Conservation (phyloP, 2,888 invertebrate species). For the Nysson spinosus region DNA sequence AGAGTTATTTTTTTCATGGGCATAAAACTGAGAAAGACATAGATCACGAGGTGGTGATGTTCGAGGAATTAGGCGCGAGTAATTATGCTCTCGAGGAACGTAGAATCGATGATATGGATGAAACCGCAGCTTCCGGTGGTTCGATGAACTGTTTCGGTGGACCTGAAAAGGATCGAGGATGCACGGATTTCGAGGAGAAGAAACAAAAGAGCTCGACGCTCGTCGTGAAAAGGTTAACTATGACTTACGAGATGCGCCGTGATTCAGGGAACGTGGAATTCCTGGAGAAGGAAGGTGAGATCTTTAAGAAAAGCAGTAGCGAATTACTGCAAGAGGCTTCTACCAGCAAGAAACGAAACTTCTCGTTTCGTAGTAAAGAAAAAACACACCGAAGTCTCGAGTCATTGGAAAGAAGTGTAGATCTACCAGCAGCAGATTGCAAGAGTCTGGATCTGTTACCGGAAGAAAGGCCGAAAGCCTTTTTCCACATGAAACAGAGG, state of each 20-base stretch:
- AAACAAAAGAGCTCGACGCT: slow-evolving; percentile 11
- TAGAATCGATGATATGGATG: slow-evolving; percentile 17
- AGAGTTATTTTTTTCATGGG: slow-evolving; percentile 74
- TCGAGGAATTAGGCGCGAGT: slow-evolving; percentile 41
- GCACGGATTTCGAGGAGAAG: slow-evolving; percentile 38
- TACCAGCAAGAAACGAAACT: slow-evolving; percentile 47
- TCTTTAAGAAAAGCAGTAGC: slow-evolving; percentile 66
- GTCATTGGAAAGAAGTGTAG: slow-evolving; percentile 62
- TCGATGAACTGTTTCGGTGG: slow-evolving; percentile 60
- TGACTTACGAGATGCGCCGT: slow-evolving; percentile 44
- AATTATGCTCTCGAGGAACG: slow-evolving; percentile 13
- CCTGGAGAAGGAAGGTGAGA: slow-evolving; percentile 67
- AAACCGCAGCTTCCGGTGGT: slow-evolving; percentile 32
- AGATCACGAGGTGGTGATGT: slow-evolving; percentile 59
- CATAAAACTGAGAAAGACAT: slow-evolving; percentile 72
- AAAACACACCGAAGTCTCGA: slow-evolving; percentile 67
- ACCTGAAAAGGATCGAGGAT: slow-evolving; percentile 36
- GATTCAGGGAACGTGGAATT: slow-evolving; percentile 65
- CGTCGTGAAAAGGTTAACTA: slow-evolving; percentile 8
- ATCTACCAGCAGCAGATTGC: slow-evolving; percentile 54
- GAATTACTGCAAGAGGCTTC: slow-evolving; percentile 56
- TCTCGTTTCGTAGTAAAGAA: slow-evolving; percentile 63
- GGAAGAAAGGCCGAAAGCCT: slow-evolving; percentile 49
- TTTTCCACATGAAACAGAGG: slow-evolving; percentile 61
- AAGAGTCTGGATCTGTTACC: slow-evolving; percentile 65